Base-by-base conservation (phyloP, 1,140 invertebrate species). In the Pseudomyrmex concolor region DNA sequence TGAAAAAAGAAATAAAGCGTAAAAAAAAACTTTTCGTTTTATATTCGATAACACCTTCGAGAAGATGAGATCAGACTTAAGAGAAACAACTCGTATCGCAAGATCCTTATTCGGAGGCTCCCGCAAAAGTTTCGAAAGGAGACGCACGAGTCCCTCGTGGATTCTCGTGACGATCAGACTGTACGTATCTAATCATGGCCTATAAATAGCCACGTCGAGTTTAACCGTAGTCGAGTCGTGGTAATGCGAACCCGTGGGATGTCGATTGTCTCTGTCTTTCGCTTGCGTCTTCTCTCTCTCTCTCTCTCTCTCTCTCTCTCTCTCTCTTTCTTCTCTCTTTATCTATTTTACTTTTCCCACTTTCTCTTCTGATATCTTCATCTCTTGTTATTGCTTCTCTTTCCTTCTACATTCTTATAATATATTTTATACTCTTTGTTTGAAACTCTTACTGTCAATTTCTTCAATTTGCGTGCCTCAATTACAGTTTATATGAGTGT, bases 191-290 rank as follows among this genome's bases (percentile, higher is more conserved):
- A 91, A 91, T 91, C 90, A 87, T 77, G 25, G 43, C 54, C 85
- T 91, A 91, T 91, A 91, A 91, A 91, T 91, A 91, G 89, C 85
- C 17, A 60, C 66, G 66, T 73, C 64, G 66, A 84, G 84, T 88
- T 89, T 84, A 77, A 60, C 55, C 60, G 43, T 72, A 17, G 51
- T 54, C 59, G 73, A 60, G 51, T 48, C 78, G 73, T 86, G 71
- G 88, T 90, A 91, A 91, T 60, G 84, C 83, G 80, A 88, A 55
- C 89, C 85, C 90, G 90, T 91, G 90, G 89, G 89, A 89, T 70
- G 84, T 86, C 67, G 68, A 80, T 83, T 66, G 19, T 55, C 50
- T 68, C 71, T 71, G 64, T 68, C 71, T 71, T 66, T 43, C 17
- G 60, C 3, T 34, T 7, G 34, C 34, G 34, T 51, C 60, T 15